These are phyloP conservation scores for Tiaroga cobitis DNA, from an alignment of 2,797 vertebrate genomes.

Conservation along the genomic window DNA sequence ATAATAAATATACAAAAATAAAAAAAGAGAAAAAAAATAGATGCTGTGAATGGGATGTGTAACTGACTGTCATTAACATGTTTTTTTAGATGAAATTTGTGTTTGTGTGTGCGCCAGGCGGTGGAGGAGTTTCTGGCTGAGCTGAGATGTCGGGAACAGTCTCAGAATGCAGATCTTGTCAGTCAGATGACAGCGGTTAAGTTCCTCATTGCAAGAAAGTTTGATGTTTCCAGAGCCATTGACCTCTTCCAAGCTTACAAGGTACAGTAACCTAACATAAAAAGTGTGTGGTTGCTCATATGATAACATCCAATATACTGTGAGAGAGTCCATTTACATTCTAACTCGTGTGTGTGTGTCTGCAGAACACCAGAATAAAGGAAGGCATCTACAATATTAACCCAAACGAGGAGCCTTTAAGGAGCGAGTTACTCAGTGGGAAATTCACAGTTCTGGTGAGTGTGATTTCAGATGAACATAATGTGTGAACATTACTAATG, in stretches of 20 bases:
- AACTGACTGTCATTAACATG: not conserved
- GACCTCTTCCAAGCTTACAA: constrained; percentile 86
- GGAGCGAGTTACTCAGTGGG: constrained; percentile 82
- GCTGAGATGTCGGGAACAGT: constrained; percentile 80
- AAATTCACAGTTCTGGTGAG: constrained; percentile 88
- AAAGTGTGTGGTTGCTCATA: not conserved
- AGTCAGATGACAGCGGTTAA: constrained; percentile 84
- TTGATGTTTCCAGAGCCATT: constrained; percentile 83
- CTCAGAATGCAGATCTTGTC: constrained; percentile 80
- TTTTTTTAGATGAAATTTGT: not conserved
- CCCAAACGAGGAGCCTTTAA: constrained; percentile 84
- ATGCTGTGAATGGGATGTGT: not conserved
- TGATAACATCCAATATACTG: not conserved
- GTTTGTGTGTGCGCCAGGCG: constrained; percentile 67
- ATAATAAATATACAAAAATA: not conserved
- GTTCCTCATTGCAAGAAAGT: constrained; percentile 88
- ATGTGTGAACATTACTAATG: not conserved
- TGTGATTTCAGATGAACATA: not conserved
- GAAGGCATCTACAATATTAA: constrained; percentile 87
- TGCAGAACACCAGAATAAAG: constrained; percentile 85
- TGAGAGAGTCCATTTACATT: not conserved
- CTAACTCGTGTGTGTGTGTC: not conserved
- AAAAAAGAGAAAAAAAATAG: not conserved
- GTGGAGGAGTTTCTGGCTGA: constrained; percentile 85
- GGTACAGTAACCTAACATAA: constrained; percentile 64